Percentiles rank a stretch among this genome's conserved stretches.
phyloP scores from a whole-genome alignment of 2,888 invertebrate genomes.

The Bombylius discolor region DNA sequence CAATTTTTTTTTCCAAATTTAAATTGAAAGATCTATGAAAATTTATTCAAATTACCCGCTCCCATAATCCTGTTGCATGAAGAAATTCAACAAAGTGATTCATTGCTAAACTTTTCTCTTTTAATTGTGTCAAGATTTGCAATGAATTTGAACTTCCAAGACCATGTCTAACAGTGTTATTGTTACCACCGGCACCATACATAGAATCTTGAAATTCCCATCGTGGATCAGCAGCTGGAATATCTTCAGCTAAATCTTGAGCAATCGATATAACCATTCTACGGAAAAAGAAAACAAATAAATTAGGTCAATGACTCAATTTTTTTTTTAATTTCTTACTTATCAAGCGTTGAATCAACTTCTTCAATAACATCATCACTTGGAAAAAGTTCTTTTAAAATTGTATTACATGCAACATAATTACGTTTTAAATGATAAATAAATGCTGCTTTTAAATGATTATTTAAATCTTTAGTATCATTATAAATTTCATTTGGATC shows the following conservation, averaged over 20 bases:
- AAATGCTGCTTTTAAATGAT: constrained; percentile 62
- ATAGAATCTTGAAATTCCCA: constrained; percentile 37
- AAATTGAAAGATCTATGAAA: too few species aligned
- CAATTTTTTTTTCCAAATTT: neutral
- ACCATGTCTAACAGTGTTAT: constrained; percentile 30
- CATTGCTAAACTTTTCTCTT: constrained; percentile 74
- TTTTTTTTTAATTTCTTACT: constrained; percentile 15
- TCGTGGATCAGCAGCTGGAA: constrained; percentile 73
- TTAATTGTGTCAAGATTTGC: constrained; percentile 72
- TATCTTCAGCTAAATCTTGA: constrained; percentile 69
- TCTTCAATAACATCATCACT: constrained; percentile 20
- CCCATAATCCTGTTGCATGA: constrained; percentile 53
- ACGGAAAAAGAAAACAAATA: constrained; percentile 30
- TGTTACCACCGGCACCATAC: constrained; percentile 14
- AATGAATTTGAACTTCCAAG: constrained; percentile 65
- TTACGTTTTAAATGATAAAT: constrained; percentile 57
- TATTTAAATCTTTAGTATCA: constrained; percentile 42
- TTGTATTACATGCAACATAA: constrained; percentile 32
- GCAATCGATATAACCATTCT: constrained; percentile 54
- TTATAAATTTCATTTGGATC: constrained; percentile 51
- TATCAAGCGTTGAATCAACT: constrained; percentile 27
- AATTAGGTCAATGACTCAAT: neutral
- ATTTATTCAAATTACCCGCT: constrained; percentile 36
- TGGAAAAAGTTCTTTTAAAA: constrained; percentile 38
- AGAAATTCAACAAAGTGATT: constrained; percentile 65